Evolutionary conservation across 2,888 invertebrate genomes (phyloP).

Genomic region (Oscheius sp.): DNA sequence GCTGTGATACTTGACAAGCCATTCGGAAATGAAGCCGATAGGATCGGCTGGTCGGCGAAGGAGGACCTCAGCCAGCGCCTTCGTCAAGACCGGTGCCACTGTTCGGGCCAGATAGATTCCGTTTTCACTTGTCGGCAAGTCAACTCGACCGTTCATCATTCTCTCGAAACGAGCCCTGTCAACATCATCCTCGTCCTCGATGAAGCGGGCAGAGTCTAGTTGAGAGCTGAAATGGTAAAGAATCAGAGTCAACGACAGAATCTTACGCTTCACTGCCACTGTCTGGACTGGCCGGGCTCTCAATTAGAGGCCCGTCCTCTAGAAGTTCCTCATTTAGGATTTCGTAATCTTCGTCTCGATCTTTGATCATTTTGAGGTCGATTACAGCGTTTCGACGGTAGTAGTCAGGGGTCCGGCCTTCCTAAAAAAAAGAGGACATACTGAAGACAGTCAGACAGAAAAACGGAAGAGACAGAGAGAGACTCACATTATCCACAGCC

Average conservation of each 20-base stretch:
- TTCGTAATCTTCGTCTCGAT: constrained; percentile 57
- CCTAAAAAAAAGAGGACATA: constrained; percentile 76
- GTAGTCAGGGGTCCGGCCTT: constrained; percentile 84
- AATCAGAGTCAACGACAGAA: background rate
- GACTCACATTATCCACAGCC: constrained; percentile 84
- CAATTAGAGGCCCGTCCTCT: constrained; percentile 59
- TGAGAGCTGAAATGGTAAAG: constrained; percentile 50
- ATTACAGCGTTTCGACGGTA: constrained; percentile 82
- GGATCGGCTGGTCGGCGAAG: constrained; percentile 75
- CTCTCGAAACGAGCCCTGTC: constrained; percentile 67
- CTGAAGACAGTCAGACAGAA: background rate
- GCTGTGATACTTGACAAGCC: constrained; percentile 74
- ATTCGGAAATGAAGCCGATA: constrained; percentile 75
- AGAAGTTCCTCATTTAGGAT: constrained; percentile 54
- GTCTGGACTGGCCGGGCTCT: constrained; percentile 54
- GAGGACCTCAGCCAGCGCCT: constrained; percentile 75
- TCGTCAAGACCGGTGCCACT: constrained; percentile 74
- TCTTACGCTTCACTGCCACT: constrained; percentile 50
- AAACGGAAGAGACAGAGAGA: background rate
- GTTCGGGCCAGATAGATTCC: constrained; percentile 75
- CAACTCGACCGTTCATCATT: constrained; percentile 61
- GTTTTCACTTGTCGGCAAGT: constrained; percentile 74
- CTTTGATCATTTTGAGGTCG: constrained; percentile 77
- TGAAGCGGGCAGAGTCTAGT: constrained; percentile 58
- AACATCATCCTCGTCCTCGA: constrained; percentile 61